phyloP scores from a whole-genome alignment of 2,888 invertebrate species.

The Thyatira batis region DNA sequence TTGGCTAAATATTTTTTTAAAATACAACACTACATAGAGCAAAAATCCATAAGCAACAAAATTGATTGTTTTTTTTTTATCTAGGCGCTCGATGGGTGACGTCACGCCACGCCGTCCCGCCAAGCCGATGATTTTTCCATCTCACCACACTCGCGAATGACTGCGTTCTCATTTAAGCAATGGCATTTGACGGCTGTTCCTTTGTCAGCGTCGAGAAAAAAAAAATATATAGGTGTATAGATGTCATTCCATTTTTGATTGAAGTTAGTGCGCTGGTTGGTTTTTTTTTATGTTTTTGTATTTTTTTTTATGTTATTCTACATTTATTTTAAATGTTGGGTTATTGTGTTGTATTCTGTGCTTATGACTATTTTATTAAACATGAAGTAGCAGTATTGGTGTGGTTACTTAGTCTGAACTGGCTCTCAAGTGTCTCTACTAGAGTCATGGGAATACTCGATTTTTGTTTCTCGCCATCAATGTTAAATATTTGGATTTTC shows the following conservation, averaged over 20 bases:
- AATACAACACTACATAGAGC: no score
- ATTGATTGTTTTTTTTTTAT: slow-evolving; percentile 38
- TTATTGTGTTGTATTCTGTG: no score
- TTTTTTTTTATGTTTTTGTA: slow-evolving; percentile 36
- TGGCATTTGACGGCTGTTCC: slow-evolving; percentile 75
- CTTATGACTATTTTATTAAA: no score
- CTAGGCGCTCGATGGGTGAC: slow-evolving; percentile 53
- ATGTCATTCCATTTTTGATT: slow-evolving; percentile 71
- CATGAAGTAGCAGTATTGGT: no score
- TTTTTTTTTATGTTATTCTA: slow-evolving; percentile 20
- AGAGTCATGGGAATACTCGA: no score
- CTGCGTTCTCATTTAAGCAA: slow-evolving; percentile 79
- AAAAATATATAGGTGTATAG: slow-evolving; percentile 62
- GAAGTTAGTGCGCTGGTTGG: slow-evolving; percentile 55
- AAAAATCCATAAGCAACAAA: not conserved
- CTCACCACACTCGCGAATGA: slow-evolving; percentile 74
- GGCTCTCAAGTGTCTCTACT: no score
- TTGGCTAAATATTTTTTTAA: no score
- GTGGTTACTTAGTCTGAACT: no score
- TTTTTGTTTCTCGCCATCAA: no score
- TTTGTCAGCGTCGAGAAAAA: slow-evolving; percentile 59
- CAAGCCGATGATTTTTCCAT: slow-evolving; percentile 76
- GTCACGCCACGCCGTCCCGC: no score
- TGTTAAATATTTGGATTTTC: no score
- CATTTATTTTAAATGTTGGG: no score